Evolutionary conservation across 2,797 vertebrate genomes (phyloP).

Genomic region (Thaleichthys pacificus): DNA sequence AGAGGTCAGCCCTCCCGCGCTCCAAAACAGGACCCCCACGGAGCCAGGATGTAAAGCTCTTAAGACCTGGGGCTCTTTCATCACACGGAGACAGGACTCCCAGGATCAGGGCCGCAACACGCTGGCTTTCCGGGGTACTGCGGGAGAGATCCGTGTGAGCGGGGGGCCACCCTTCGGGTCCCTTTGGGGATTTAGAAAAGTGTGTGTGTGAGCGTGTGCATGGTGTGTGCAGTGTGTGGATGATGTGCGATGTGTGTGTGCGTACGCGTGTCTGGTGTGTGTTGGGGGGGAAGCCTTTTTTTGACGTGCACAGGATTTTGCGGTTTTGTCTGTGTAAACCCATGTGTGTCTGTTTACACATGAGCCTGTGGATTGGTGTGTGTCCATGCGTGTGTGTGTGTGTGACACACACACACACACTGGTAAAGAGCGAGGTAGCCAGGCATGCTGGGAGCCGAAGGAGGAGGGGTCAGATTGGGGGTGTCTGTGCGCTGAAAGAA

Average conservation of each 20-base stretch:
- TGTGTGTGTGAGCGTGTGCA: conserved; percentile 19
- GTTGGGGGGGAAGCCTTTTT: neutral
- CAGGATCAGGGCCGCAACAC: conserved; percentile 31
- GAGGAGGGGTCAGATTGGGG: conserved; percentile 20
- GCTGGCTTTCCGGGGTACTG: conserved; percentile 30
- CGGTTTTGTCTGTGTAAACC: conserved; percentile 1
- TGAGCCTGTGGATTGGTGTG: neutral
- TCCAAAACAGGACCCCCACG: conserved; percentile 8
- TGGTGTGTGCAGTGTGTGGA: neutral
- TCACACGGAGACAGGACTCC: conserved; percentile 33
- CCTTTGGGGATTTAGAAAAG: conserved; percentile 11
- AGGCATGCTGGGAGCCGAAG: conserved; percentile 15
- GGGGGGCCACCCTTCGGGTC: conserved; percentile 32
- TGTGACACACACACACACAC: neutral
- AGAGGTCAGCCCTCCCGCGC: conserved; percentile 23
- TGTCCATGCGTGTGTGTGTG: conserved; percentile 1
- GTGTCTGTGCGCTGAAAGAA: conserved; percentile 38
- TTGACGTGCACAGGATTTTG: neutral
- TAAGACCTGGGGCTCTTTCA: conserved; percentile 36
- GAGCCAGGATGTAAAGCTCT: conserved; percentile 26
- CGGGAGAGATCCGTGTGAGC: conserved; percentile 38
- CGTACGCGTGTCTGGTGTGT: neutral
- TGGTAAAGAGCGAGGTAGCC: neutral
- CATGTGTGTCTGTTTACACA: neutral
- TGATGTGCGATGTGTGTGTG: conserved; percentile 10